A percentile compares a stretch with the other conserved stretches of the same genome.
Conservation (phyloP, 64 coral and sea anemone species). For the Montipora capricornis region DNA sequence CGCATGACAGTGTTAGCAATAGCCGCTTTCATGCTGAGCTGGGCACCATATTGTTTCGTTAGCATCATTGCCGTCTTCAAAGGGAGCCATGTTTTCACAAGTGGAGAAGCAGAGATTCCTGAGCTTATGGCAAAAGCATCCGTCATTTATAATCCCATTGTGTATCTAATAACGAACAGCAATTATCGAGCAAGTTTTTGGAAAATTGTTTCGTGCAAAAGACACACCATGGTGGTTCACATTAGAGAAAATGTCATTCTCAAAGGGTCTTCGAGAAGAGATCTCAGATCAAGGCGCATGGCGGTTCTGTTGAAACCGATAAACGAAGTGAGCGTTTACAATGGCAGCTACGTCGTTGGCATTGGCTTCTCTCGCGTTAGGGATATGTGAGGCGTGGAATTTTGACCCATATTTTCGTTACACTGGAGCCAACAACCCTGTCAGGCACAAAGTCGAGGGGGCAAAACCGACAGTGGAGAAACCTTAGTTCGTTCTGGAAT, state of each 20-base stretch:
- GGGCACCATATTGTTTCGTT: constrained; percentile 60
- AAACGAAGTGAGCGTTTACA: background rate
- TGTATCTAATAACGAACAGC: constrained; percentile 43
- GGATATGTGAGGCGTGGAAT: background rate
- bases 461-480: too few relatives aligned
- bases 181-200: constrained; percentile 25
- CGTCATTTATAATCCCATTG: constrained; percentile 71
- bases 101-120: constrained; percentile 51
- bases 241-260: background rate
- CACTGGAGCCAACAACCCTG: too few relatives aligned
- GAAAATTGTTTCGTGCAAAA: background rate
- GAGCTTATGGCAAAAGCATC: constrained; percentile 76
- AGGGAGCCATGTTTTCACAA: constrained; percentile 38
- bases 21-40: constrained; percentile 65
- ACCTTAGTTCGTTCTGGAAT: too few relatives aligned
- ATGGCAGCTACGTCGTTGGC: background rate
- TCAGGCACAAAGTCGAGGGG: too few relatives aligned
- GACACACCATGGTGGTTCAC: background rate
- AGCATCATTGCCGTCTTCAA: constrained; percentile 53
- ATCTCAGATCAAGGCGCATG: background rate
- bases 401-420: too few relatives aligned
- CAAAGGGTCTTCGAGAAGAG: background rate
- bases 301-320: constrained; percentile 16
- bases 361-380: background rate
- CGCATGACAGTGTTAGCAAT: constrained; percentile 38